Percentiles rank a stretch among this genome's conserved stretches.
Conservation (phyloP, 2,888 invertebrate genomes). For the Brassicogethes aeneus region DNA sequence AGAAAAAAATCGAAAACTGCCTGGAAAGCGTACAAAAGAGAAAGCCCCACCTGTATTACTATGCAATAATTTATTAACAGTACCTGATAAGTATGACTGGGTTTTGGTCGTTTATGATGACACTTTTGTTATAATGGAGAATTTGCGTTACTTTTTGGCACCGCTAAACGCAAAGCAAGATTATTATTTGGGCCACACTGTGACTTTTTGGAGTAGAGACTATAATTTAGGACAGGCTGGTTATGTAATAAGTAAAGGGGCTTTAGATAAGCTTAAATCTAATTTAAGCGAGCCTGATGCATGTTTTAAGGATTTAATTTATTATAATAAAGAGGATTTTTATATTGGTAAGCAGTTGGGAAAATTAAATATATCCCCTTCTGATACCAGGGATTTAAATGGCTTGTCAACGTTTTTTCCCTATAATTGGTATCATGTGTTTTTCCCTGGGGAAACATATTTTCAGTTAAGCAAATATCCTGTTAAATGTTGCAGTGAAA, state of each 20-base stretch:
- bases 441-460: slow-evolving; percentile 40
- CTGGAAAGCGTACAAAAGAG: slow-evolving; percentile 23
- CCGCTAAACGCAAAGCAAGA: slow-evolving; percentile 37
- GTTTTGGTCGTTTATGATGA: slow-evolving; percentile 47
- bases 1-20: slow-evolving; percentile 22
- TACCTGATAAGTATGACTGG: slow-evolving; percentile 40
- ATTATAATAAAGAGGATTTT: slow-evolving; percentile 50
- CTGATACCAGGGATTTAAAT: slow-evolving; percentile 44
- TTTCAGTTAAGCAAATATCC: slow-evolving; percentile 45
- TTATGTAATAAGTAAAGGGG: slow-evolving; percentile 46
- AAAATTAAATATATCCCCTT: slow-evolving; percentile 42
- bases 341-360: slow-evolving; percentile 49
- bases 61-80: slow-evolving; percentile 26
- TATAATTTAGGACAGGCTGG: slow-evolving; percentile 50
- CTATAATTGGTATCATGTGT: slow-evolving; percentile 39
- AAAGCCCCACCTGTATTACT: slow-evolving; percentile 33
- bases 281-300: slow-evolving; percentile 24
- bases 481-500: slow-evolving; percentile 44
- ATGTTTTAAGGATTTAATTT: slow-evolving; percentile 42
- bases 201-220: slow-evolving; percentile 45
- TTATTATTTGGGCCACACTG: slow-evolving; percentile 48
- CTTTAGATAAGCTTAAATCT: slow-evolving; percentile 36
- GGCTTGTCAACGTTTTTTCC: slow-evolving; percentile 46
- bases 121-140: slow-evolving; percentile 48
- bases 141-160: slow-evolving; percentile 45